Evolutionary conservation across 2,888 invertebrate species (phyloP).

Genomic region (Rutpela maculata): DNA sequence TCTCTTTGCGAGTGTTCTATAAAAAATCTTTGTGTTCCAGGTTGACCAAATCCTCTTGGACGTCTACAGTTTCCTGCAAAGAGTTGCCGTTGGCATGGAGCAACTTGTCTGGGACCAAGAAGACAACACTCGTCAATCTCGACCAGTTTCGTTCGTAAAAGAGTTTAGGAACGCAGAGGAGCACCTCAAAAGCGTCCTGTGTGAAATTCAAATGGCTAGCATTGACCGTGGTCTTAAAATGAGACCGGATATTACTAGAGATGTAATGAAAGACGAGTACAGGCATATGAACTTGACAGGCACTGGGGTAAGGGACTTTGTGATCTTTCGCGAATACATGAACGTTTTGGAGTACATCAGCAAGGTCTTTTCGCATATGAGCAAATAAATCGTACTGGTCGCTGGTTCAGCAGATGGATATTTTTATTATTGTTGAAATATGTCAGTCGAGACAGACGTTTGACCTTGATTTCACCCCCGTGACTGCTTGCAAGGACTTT

Average conservation of each 20-base stretch:
- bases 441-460: slow-evolving; percentile 1
- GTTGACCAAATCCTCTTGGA: slow-evolving; percentile 76
- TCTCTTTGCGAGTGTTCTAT: too few species aligned
- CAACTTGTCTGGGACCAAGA: slow-evolving; percentile 80
- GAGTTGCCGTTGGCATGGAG: slow-evolving; percentile 82
- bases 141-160: slow-evolving; percentile 70
- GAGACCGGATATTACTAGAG: slow-evolving; percentile 73
- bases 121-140: too few species aligned
- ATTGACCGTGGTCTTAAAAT: slow-evolving; percentile 75
- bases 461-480: slow-evolving; percentile 26
- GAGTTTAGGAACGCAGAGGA: slow-evolving; percentile 79
- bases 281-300: slow-evolving; percentile 67
- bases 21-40: slow-evolving; percentile 68
- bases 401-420: not conserved
- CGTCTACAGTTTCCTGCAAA: slow-evolving; percentile 82
- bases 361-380: slow-evolving; percentile 74
- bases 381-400: slow-evolving; percentile 1
- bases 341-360: slow-evolving; percentile 78
- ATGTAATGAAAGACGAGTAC: slow-evolving; percentile 64
- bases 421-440: slow-evolving; percentile 8
- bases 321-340: slow-evolving; percentile 80
- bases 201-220: slow-evolving; percentile 81
- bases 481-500: slow-evolving; percentile 31
- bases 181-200: slow-evolving; percentile 80
- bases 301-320: slow-evolving; percentile 77